Evolutionary conservation across 2,113 vertebrate species (phyloP).

Genomic region (Fregetta grallaria): DNA sequence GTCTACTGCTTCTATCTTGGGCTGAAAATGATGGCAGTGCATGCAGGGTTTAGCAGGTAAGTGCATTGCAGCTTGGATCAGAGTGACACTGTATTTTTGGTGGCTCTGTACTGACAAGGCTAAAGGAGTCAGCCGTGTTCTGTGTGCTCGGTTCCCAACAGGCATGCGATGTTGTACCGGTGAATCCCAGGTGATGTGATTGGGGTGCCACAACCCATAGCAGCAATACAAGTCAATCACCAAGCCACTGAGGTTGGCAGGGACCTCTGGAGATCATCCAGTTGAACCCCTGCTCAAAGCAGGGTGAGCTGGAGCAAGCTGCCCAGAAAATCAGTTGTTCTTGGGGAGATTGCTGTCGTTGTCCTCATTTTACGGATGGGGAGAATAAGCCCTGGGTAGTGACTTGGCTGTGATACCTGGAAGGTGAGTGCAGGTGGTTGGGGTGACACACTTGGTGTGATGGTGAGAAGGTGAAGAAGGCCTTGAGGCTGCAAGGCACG

Average conservation of each 20-base stretch:
- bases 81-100: not conserved
- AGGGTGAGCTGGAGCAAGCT: not conserved
- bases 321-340: not conserved
- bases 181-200: not conserved
- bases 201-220: not conserved
- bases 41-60: not conserved
- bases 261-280: not conserved
- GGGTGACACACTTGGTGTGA: not conserved
- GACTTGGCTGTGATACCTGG: not conserved
- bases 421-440: not conserved
- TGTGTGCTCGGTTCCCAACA: not conserved
- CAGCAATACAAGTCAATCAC: not conserved
- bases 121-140: not conserved
- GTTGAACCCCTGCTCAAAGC: not conserved
- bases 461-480: not conserved
- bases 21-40: not conserved
- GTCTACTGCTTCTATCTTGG: not conserved
- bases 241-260: not conserved
- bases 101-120: not conserved
- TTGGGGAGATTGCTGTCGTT: not conserved
- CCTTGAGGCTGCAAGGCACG: not conserved
- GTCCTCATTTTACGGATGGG: not conserved
- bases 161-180: rapidly evolving
- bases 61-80: not conserved
- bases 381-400: not conserved